Base-by-base conservation (phyloP, 2,797 vertebrate species). In the Varecia variegata region DNA sequence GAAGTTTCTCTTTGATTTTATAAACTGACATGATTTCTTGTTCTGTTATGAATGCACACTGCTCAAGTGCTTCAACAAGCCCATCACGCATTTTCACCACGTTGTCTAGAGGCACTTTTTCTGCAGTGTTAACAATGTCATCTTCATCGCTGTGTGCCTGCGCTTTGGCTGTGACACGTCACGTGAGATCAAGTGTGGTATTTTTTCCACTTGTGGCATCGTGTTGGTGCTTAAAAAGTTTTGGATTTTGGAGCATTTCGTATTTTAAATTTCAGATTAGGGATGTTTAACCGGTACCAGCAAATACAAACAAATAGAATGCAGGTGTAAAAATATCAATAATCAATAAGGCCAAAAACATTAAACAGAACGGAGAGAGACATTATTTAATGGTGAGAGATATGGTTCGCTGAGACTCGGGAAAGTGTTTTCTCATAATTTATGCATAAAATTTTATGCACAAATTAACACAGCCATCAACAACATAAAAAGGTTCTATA, bases 251-350 rank as follows among this genome's bases (percentile, higher is more conserved):
- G 76, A 54, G n/a, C 7, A 38, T 79, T 79, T 54, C 17, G 0
- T 54, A 25, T 38, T 79, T 79, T 5, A 23, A 79, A 79, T 25
- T 38, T 35, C 13, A 35, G n/a, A 54, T 54, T 54, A 79, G 50
- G 8, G 32, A 9, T 54, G 13, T 54, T 54, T 11, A 54, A 25
- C n/a, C 74, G 10, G 23, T 18, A 60, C 2, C 5, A 73, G 45
- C n/a, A 94, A 93, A 92, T 47, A 35, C 3, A 90, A 86, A 50
- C 27, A 92, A 86, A 81, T 74, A 81, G 52, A 91, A 71, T 32
- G 7, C 4, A 90, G n/a, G 32, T 80, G 27, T 96, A 62, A 89
- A 85, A 84, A 71, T 77, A 79, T 45, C 73, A 92, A n/a, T 73
- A 74, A 82, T n/a, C 38, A 94, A 43, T 9, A 67, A 76, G 14